Evolutionary conservation across 2,797 vertebrate species (phyloP).

Genomic region (Glossophaga mutica): DNA sequence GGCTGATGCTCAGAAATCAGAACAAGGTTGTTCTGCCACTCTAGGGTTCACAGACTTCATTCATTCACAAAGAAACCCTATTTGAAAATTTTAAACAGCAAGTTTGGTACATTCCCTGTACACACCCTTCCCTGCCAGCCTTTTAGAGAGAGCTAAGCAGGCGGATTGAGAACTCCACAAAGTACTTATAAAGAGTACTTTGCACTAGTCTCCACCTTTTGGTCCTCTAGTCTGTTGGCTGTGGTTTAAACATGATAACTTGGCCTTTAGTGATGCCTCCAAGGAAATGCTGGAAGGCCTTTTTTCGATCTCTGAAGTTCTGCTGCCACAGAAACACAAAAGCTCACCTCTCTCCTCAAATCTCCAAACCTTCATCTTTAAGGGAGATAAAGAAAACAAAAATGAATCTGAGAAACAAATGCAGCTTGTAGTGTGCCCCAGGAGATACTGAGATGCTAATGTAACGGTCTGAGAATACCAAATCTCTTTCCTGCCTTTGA

Average conservation of each 20-base stretch:
- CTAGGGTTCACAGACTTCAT: background rate
- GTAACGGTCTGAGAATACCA: conserved; percentile 53
- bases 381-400: conserved; percentile 6
- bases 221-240: background rate
- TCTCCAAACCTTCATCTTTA: conserved; percentile 20
- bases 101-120: background rate
- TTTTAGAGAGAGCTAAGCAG: background rate
- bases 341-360: background rate
- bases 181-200: background rate
- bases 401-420: conserved; percentile 32
- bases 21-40: background rate
- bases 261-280: background rate
- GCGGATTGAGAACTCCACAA: background rate
- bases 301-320: background rate
- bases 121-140: background rate
- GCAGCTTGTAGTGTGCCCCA: background rate
- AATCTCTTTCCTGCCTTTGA: conserved; percentile 72
- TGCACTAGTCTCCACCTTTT: background rate
- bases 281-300: background rate
- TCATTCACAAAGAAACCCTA: background rate
- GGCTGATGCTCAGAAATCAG: background rate
- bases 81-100: background rate
- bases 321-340: conserved; percentile 27
- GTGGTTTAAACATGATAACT: background rate
- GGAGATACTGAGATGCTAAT: background rate